phyloP scores from a whole-genome alignment of 2,797 vertebrate species.

The Malacoctenus gilli region DNA sequence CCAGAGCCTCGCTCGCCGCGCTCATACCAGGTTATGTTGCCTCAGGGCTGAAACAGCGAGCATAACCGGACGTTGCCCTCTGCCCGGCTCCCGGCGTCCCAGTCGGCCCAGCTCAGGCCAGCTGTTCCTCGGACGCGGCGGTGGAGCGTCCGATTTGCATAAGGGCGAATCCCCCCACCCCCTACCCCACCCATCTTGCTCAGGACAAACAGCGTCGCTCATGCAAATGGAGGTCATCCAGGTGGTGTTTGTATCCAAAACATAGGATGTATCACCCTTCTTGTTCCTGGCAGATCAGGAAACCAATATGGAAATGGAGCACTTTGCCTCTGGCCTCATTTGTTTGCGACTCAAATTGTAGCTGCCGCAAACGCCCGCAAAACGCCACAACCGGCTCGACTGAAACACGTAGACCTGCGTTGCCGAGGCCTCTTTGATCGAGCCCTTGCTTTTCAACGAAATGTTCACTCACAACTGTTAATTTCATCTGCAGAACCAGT shows the following conservation, averaged over 20 bases:
- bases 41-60: conserved; percentile 51
- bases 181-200: too few species aligned
- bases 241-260: conserved; percentile 59
- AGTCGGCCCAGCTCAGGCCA: not conserved
- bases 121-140: not conserved
- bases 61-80: conserved; percentile 49
- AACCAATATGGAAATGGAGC: conserved; percentile 72
- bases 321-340: conserved; percentile 63
- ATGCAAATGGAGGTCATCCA: conserved; percentile 74
- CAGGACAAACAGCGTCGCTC: conserved; percentile 53
- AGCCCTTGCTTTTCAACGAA: not conserved
- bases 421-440: not conserved
- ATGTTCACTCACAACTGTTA: not conserved
- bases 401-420: conserved; percentile 5
- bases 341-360: conserved; percentile 56
- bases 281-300: conserved; percentile 51
- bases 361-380: conserved; percentile 48
- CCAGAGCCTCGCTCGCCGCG: conserved; percentile 7
- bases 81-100: conserved; percentile 9
- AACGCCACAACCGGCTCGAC: conserved; percentile 40
- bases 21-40: conserved; percentile 46
- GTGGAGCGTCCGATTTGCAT: conserved; percentile 61
- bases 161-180: conserved; percentile 37
- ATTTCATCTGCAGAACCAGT: conserved; percentile 52
- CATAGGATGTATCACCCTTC: conserved; percentile 48